Base-by-base conservation (phyloP, 1,140 invertebrate species). In the Diorhabda sublineata region DNA sequence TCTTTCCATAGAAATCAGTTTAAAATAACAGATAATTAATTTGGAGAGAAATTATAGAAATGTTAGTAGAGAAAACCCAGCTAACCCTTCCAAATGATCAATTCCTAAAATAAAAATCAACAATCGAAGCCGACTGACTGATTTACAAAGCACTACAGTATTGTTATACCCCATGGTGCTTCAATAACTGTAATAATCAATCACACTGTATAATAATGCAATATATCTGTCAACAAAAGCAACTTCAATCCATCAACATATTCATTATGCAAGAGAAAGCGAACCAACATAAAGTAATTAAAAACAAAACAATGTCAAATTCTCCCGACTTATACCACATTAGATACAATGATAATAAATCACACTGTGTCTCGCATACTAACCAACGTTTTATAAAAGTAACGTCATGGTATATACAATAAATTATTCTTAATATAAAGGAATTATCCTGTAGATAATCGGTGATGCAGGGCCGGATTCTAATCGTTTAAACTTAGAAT, bases 301-400 rank as follows among this genome's bases (percentile, higher is more conserved):
- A 52, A 52, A 52, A 52, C 47, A 52, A 52, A 52, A 52, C 47
- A 52, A 52, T 52, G 47, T 52, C 47, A 52, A 52, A 52, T 52
- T 52, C 47, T 52, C n/a, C 4, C 47, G 47, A 8, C 47, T 52
- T 52, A 52, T 52, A 52, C 26, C 47, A 52, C 47, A 52, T 52
- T 52, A 52, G 47, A 52, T 52, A 52, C 47, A 52, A 52, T 52
- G 47, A 52, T 52, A 52, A 52, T 52, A 52, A 52, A 52, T 52
- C 47, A 52, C 47, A 4, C 6, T 52, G 47, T 52, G 47, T 52
- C 47, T 52, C 47, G 47, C 47, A 52, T 52, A 52, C 47, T 52
- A 52, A 52, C 47, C 6, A 52, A 52, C 47, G 6, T 52, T 52
- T 52, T 52, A 52, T 52, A 52, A 52, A 52, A 52, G 47, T 52